A percentile compares a stretch with the other conserved stretches of the same genome.
Conservation (phyloP, 2,797 vertebrate genomes). For the Prunella strophiata region DNA sequence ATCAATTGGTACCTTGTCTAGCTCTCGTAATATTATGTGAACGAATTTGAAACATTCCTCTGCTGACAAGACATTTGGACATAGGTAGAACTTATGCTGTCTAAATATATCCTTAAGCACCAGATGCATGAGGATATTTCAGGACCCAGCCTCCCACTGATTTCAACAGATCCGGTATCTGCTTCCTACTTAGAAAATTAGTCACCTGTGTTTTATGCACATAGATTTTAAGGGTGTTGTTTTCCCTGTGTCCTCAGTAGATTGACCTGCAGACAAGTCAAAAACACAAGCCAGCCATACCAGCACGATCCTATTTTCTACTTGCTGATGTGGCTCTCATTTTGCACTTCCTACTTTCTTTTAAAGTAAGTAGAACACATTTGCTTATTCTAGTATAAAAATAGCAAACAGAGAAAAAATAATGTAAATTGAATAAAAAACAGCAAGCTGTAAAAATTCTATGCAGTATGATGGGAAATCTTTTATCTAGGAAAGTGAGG, state of each 20-base stretch:
- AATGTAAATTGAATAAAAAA: not conserved
- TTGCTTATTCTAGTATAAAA: not conserved
- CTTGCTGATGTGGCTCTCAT: not conserved
- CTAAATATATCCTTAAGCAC: not conserved
- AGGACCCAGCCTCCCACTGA: conserved; percentile 1
- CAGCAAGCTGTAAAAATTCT: not conserved
- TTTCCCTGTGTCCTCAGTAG: not conserved
- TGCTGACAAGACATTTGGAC: not conserved
- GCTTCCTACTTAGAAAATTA: not conserved
- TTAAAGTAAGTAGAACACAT: not conserved
- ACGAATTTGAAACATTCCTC: not conserved
- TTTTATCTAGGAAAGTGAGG: not conserved
- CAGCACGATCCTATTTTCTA: not conserved
- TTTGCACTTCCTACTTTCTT: not conserved
- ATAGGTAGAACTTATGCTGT: not conserved
- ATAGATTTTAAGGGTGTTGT: not conserved
- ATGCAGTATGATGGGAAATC: not conserved
- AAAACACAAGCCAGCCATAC: not conserved
- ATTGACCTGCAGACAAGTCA: not conserved
- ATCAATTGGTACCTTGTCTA: not conserved
- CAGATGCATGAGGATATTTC: conserved; percentile 20
- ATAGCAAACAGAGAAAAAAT: not conserved
- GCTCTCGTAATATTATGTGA: not conserved
- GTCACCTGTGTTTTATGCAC: not conserved
- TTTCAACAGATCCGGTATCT: not conserved